These are phyloP conservation scores for Cyclophora albipunctata DNA, from an alignment of 2,888 invertebrate genomes.

Conservation along the genomic window DNA sequence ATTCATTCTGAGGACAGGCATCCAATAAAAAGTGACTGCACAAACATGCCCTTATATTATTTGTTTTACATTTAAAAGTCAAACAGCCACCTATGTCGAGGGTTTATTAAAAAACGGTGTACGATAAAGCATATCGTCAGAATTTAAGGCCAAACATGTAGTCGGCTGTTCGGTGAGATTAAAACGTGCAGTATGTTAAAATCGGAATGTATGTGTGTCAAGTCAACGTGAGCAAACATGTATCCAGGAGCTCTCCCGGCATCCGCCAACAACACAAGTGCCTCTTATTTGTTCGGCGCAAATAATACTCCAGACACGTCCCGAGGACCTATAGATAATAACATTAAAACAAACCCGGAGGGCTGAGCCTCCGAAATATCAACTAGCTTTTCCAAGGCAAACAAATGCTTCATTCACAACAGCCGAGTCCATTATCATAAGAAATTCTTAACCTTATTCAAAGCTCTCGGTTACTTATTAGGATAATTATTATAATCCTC, in stretches of 20 bases:
- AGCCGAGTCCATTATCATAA: conserved; percentile 5
- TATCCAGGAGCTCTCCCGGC: conserved; percentile 40
- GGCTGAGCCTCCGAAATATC: conserved; percentile 10
- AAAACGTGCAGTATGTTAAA: conserved; percentile 26
- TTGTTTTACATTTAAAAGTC: too few species aligned
- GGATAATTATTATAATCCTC: conserved; percentile 22
- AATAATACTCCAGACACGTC: conserved; percentile 55
- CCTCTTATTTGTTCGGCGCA: conserved; percentile 57
- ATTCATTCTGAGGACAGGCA: too few species aligned
- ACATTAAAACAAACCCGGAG: conserved; percentile 36
- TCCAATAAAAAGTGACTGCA: too few species aligned
- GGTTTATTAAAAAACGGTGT: too few species aligned
- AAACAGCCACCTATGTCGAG: too few species aligned
- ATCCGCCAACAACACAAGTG: conserved; percentile 41
- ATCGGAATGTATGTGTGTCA: conserved; percentile 61
- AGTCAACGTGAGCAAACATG: conserved; percentile 58
- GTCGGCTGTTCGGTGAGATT: too few species aligned
- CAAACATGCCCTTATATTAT: too few species aligned
- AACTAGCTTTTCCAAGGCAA: conserved; percentile 18
- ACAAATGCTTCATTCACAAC: conserved; percentile 11
- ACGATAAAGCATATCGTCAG: too few species aligned
- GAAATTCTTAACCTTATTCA: conserved; percentile 10
- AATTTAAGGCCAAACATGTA: too few species aligned
- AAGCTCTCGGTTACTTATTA: conserved; percentile 10
- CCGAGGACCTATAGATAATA: conserved; percentile 46